These are phyloP conservation scores for Tipula helvola DNA, from an alignment of 2,888 invertebrate genomes.

Conservation along the genomic window DNA sequence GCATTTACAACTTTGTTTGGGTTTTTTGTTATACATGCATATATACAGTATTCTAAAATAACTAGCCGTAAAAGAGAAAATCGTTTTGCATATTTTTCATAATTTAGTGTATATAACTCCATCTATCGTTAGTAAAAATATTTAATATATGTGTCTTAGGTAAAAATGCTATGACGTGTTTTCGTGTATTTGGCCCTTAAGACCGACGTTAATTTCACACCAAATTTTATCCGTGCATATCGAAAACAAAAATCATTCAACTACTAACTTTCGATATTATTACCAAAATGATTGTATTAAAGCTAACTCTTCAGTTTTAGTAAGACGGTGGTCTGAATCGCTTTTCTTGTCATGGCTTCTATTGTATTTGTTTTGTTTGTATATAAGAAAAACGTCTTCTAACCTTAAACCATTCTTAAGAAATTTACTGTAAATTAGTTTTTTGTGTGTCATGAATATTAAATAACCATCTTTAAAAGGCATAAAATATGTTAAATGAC, in stretches of 20 bases:
- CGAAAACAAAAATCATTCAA: background rate
- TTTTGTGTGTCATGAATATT: background rate
- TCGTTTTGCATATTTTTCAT: too few relatives aligned
- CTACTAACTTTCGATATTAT: background rate
- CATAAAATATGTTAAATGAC: conserved; percentile 5
- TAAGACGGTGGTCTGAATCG: background rate
- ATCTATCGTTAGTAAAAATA: too few relatives aligned
- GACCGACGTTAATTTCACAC: background rate
- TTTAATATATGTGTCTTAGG: too few relatives aligned
- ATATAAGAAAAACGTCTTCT: background rate
- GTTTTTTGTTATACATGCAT: too few relatives aligned
- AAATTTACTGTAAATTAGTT: background rate
- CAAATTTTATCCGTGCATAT: background rate
- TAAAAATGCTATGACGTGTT: too few relatives aligned
- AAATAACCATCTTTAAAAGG: background rate
- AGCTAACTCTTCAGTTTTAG: background rate
- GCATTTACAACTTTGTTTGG: too few relatives aligned
- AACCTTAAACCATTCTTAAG: background rate
- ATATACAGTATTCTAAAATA: too few relatives aligned
- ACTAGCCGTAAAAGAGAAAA: too few relatives aligned
- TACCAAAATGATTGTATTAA: background rate
- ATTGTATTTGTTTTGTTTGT: background rate
- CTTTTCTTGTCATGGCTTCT: background rate
- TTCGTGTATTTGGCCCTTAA: too few relatives aligned
- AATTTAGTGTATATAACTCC: too few relatives aligned